A percentile compares a stretch with the other conserved stretches of the same genome.
Evolutionary conservation across 2,888 invertebrate genomes (phyloP).

Genomic region (Notocelia uddmanniana): DNA sequence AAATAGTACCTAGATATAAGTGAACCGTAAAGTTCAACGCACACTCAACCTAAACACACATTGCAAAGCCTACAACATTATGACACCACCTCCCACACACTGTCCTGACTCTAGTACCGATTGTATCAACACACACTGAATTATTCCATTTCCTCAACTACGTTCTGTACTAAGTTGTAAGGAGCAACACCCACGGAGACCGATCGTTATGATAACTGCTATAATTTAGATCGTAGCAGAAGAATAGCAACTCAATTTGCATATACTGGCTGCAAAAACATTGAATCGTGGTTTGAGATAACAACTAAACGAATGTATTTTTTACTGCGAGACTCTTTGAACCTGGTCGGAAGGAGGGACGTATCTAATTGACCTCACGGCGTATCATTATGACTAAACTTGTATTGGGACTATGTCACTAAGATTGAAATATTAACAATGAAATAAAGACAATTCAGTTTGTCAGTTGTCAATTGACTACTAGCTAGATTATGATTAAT

Average conservation of each 20-base stretch:
- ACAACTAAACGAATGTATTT: constrained; percentile 43
- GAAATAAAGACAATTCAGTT: neutral
- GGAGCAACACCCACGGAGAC: constrained; percentile 44
- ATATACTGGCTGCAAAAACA: constrained; percentile 53
- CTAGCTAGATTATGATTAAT: constrained; percentile 14
- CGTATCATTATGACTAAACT: neutral
- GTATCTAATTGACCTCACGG: constrained; percentile 19
- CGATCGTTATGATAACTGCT: constrained; percentile 51
- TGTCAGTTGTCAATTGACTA: no score
- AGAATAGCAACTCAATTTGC: constrained; percentile 56
- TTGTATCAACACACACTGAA: constrained; percentile 40
- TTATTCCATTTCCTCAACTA: constrained; percentile 44
- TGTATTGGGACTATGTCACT: neutral
- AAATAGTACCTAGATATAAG: constrained; percentile 2
- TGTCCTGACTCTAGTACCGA: constrained; percentile 35
- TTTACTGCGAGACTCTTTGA: constrained; percentile 31
- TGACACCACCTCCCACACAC: constrained; percentile 37
- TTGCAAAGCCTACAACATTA: constrained; percentile 39
- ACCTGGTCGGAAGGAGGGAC: constrained; percentile 24
- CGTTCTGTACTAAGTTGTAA: constrained; percentile 34
- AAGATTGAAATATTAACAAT: neutral
- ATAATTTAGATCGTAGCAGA: constrained; percentile 53
- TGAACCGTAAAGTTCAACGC: constrained; percentile 16
- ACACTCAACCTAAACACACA: constrained; percentile 28
- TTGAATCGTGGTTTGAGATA: constrained; percentile 40